A percentile compares a stretch with the other conserved stretches of the same genome.
Evolutionary conservation across 2,888 invertebrate genomes (phyloP).

Genomic region (Unio delphinus): DNA sequence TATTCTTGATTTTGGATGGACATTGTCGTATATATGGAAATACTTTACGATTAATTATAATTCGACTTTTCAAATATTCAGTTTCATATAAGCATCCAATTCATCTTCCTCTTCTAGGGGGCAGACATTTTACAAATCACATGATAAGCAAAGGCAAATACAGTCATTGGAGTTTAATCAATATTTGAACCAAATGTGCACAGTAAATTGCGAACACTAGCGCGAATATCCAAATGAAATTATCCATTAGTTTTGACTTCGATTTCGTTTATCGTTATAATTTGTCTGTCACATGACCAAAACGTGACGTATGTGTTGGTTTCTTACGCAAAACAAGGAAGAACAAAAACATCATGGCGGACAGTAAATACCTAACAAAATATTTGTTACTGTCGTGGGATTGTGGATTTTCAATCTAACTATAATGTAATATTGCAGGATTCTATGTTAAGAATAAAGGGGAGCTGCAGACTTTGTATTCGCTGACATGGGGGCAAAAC

Average conservation of each 20-base stretch:
- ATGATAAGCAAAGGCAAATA: slow-evolving; percentile 22
- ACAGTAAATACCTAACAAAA: slow-evolving; percentile 5
- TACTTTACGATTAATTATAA: not conserved
- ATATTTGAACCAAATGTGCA: not conserved
- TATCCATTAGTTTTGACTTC: too few relatives aligned
- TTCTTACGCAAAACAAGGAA: slow-evolving; percentile 63
- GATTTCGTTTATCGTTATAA: too few relatives aligned
- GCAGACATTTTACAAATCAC: slow-evolving; percentile 45
- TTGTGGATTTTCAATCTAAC: not conserved
- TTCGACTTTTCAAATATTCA: not conserved
- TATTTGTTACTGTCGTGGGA: not conserved
- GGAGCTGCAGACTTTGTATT: too few relatives aligned
- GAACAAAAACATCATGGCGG: slow-evolving; percentile 59
- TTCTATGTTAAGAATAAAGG: too few relatives aligned
- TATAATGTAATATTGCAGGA: not conserved
- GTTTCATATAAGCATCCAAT: not conserved
- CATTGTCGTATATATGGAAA: slow-evolving; percentile 9
- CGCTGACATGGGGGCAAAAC: slow-evolving; percentile 61
- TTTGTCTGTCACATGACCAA: slow-evolving; percentile 49
- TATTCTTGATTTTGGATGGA: not conserved
- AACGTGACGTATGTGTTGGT: slow-evolving; percentile 63
- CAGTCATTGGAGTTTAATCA: slow-evolving; percentile 21
- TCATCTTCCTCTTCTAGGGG: slow-evolving; percentile 6
- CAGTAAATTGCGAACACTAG: too few relatives aligned
- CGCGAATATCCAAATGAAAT: too few relatives aligned